Evolutionary conservation across 2,888 invertebrate genomes (phyloP).

Genomic region (Aspidiotus rigidus): DNA sequence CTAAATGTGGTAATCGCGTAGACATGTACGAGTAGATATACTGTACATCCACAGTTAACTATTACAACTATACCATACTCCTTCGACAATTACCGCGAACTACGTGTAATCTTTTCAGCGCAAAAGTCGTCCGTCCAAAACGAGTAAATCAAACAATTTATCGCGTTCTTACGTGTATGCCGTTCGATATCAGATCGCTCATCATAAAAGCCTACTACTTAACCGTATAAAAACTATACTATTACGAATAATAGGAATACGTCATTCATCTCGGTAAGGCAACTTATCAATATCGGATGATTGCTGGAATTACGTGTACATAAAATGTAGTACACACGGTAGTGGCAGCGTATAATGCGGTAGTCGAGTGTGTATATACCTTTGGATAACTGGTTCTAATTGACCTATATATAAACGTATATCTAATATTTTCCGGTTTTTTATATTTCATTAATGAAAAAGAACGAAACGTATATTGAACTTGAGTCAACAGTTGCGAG

Average conservation of each 20-base stretch:
- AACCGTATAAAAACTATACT: background rate
- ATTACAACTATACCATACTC: no score
- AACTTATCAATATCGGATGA: constrained; percentile 1
- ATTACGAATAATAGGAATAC: background rate
- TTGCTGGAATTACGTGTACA: background rate
- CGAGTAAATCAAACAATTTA: background rate
- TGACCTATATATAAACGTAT: background rate
- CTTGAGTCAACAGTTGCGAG: no score
- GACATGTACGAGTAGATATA: no score
- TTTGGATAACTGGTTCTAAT: constrained; percentile 1
- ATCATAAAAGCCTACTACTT: no score
- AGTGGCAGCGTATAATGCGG: background rate
- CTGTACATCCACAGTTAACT: no score
- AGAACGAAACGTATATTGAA: no score
- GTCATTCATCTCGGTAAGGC: constrained; percentile 1
- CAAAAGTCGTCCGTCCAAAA: no score
- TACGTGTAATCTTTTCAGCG: no score
- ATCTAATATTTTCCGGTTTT: no score
- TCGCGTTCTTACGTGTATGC: constrained; percentile 1
- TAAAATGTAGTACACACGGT: constrained; percentile 1
- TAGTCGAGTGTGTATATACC: background rate
- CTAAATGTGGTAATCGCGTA: no score
- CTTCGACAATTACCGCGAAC: no score
- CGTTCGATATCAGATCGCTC: background rate
- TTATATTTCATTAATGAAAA: no score